A percentile compares a stretch with the other conserved stretches of the same genome.
phyloP scores from a whole-genome alignment of 2,888 invertebrate species.

The Podotricha telesiphe region DNA sequence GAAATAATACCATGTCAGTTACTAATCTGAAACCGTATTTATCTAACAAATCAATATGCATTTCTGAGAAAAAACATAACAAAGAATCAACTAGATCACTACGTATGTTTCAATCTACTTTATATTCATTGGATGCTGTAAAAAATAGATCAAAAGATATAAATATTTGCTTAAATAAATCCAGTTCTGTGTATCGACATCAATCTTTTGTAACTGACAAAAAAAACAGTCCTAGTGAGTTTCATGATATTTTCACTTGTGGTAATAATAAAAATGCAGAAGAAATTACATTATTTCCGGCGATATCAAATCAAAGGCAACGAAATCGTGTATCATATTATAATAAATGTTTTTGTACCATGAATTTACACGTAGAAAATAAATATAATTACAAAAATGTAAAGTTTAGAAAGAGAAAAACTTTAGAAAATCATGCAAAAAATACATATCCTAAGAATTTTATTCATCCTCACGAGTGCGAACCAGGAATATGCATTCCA shows the following conservation, averaged over 20 bases:
- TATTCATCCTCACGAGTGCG: constrained; percentile 52
- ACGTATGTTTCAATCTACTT: constrained; percentile 1
- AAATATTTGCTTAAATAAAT: neutral
- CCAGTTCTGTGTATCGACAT: neutral
- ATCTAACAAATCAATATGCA: neutral
- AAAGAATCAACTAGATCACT: neutral
- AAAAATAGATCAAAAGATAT: constrained; percentile 4
- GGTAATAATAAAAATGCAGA: constrained; percentile 7
- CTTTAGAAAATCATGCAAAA: constrained; percentile 9
- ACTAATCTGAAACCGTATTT: neutral
- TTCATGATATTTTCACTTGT: neutral
- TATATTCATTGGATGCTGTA: neutral
- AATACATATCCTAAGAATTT: neutral
- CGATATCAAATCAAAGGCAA: constrained; percentile 14
- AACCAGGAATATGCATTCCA: constrained; percentile 56
- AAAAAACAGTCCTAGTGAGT: neutral
- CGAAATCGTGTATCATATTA: constrained; percentile 39
- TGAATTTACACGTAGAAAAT: constrained; percentile 52
- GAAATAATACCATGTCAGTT: neutral
- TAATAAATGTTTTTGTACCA: constrained; percentile 50
- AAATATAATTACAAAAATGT: neutral
- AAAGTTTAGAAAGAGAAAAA: constrained; percentile 13
- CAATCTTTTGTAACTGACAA: neutral
- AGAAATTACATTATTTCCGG: neutral
- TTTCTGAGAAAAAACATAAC: neutral